phyloP scores from a whole-genome alignment of 1,140 invertebrate genomes.

The Asbolus verrucosus region DNA sequence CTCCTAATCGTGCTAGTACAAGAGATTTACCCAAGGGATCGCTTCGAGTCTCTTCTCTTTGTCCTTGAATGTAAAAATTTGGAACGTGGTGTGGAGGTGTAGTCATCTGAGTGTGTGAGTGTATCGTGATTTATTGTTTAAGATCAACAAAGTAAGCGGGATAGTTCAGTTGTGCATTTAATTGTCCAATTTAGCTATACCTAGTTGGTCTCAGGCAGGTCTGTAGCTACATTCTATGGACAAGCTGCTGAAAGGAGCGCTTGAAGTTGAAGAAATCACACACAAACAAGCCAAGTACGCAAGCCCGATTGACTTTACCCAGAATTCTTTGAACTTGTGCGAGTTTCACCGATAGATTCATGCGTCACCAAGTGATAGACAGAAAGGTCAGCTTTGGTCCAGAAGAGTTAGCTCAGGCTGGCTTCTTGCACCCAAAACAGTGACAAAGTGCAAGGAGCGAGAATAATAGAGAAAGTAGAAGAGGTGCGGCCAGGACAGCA shows the following conservation, averaged over 20 bases:
- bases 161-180: slow-evolving; percentile 49
- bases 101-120: slow-evolving; percentile 16
- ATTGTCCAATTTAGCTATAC: slow-evolving; percentile 54
- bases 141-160: slow-evolving; percentile 61
- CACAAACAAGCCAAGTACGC: slow-evolving; percentile 57
- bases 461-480: slow-evolving; percentile 2
- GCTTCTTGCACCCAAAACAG: slow-evolving; percentile 17
- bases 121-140: slow-evolving; percentile 49
- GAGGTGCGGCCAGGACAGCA: not conserved
- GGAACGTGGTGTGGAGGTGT: slow-evolving; percentile 3
- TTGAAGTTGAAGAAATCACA: slow-evolving; percentile 46
- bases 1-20: not conserved
- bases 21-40: not conserved
- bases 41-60: not conserved
- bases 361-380: too few relatives aligned
- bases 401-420: not conserved
- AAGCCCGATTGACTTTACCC: slow-evolving; percentile 38
- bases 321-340: too few relatives aligned
- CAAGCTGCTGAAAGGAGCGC: slow-evolving; percentile 53
- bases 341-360: too few relatives aligned
- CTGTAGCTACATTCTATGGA: slow-evolving; percentile 65
- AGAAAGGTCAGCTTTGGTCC: too few relatives aligned
- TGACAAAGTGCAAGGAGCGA: slow-evolving; percentile 24
- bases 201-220: slow-evolving; percentile 58
- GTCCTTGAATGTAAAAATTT: slow-evolving; percentile 10